phyloP scores from a whole-genome alignment of 2,797 vertebrate genomes.

The Pseudocheirus occidentalis region DNA sequence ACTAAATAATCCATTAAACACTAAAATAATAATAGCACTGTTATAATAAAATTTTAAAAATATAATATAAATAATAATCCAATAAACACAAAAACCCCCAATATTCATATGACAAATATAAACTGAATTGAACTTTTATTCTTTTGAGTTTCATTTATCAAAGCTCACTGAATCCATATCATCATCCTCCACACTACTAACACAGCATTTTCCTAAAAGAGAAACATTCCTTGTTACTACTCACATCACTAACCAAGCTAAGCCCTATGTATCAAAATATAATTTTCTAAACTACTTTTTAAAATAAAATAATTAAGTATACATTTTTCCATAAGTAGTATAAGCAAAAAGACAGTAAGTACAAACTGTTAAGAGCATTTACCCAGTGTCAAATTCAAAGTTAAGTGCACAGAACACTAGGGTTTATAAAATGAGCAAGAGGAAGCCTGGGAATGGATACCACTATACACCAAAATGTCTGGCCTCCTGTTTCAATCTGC shows the following conservation, averaged over 20 bases:
- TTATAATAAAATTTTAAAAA: no score
- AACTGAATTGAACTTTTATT: conserved; percentile 11
- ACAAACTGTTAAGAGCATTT: no score
- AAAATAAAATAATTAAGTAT: conserved; percentile 24
- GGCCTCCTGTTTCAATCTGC: conserved; percentile 4
- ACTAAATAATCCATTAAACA: no score
- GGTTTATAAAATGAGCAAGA: not conserved
- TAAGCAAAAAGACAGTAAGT: not conserved
- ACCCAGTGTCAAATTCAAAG: not conserved
- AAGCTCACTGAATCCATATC: conserved; percentile 3
- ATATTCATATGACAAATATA: not conserved
- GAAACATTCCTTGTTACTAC: conserved; percentile 3
- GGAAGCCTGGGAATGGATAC: not conserved
- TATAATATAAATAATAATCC: no score
- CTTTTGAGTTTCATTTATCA: conserved; percentile 5
- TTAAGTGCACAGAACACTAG: not conserved
- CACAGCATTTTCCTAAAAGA: conserved; percentile 26
- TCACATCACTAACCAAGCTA: not conserved
- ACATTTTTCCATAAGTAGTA: not conserved
- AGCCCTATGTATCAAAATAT: conserved; percentile 8
- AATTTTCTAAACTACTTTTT: conserved; percentile 8
- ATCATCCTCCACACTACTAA: conserved; percentile 1
- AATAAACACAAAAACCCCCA: no score
- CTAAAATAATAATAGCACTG: no score
- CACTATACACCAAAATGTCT: conserved; percentile 6